Conservation (phyloP, 2,888 invertebrate species). For the Teinopalpus imperialis region DNA sequence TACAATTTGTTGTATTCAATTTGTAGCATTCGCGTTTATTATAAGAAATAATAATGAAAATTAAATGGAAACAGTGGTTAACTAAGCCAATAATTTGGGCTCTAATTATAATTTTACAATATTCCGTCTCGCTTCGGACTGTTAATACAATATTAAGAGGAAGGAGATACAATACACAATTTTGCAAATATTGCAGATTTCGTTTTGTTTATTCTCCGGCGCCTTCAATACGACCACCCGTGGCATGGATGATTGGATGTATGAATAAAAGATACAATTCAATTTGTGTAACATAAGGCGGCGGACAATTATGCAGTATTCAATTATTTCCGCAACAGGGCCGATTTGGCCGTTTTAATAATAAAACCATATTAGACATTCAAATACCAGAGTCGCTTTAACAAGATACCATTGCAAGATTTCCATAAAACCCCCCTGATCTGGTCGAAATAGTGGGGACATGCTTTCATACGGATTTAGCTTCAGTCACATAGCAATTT, state of each 20-base stretch:
- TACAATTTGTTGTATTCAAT: too few relatives aligned
- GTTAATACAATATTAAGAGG: too few relatives aligned
- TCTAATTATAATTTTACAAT: constrained; percentile 47
- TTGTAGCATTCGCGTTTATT: too few relatives aligned
- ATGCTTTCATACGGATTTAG: too few relatives aligned
- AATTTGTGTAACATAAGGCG: constrained; percentile 69
- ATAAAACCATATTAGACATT: constrained; percentile 22
- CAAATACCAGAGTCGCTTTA: constrained; percentile 8
- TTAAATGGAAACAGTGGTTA: constrained; percentile 58
- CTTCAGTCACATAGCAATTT: too few relatives aligned
- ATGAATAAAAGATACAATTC: constrained; percentile 75
- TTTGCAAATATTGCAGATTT: constrained; percentile 37
- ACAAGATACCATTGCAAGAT: background rate
- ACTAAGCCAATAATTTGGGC: constrained; percentile 66
- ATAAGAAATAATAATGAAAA: too few relatives aligned
- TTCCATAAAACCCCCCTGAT: constrained; percentile 5
- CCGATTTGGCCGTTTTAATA: constrained; percentile 18
- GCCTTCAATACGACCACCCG: constrained; percentile 70
- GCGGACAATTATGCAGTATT: constrained; percentile 65
- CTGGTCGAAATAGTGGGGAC: background rate
- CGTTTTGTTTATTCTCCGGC: constrained; percentile 59
- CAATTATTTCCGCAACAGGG: constrained; percentile 44
- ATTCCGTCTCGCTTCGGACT: constrained; percentile 40
- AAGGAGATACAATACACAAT: constrained; percentile 32
- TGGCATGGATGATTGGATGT: constrained; percentile 70